Evolutionary conservation across 2,888 invertebrate species (phyloP), one percentile per base, ranked within the genome.

Genomic region (Anthrax anthrax): DNA sequence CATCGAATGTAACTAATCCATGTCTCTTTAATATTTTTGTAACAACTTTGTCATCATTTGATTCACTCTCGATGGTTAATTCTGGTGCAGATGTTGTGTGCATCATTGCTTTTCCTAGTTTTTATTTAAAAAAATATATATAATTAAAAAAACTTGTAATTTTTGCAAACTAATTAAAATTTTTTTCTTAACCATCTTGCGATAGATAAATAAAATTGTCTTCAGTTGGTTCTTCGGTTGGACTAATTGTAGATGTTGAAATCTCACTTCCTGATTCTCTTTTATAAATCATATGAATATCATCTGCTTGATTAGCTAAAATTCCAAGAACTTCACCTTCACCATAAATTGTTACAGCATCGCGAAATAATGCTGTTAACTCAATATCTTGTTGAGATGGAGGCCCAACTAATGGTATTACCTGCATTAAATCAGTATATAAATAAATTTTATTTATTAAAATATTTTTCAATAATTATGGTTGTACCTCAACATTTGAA

Each of bases 361-460:
- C 65, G 1, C 73, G 72, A 55, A 73, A 78, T 10, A 73, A 72
- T 52, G 74, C 72, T 9, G 75, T 70, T 63, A 78, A 71, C 60
- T 76, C 75, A 0, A 72, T 72, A 48, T 77, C 77, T 39, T 76
- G 72, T 56, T 76, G 75, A 18, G 74, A 74, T 63, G 70, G 70
- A n/a, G 72, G 72, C 0, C 77, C 77, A 58, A 73, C 72, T 40
- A 76, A 62, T 4, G 72, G 73, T 43, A 77, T 65, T 49, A 77
- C 71, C 77, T 77, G 57, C 0, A n/a, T n/a, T n/a, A n/a, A n/a
- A n/a, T n/a, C n/a, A n/a, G n/a, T n/a, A 55, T 56, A 16, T 37
- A n/a, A n/a, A n/a, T n/a, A n/a, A n/a, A n/a, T 32, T 32, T 32
- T 32, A 23, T 12, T 5, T 12, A 12, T 32, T 12, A 32, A 12